Percentiles rank a stretch among this genome's conserved stretches.
These are phyloP conservation scores for Umimayanthus chanpuru DNA, from an alignment of 92 coral and sea anemone species.

Conservation along the genomic window DNA sequence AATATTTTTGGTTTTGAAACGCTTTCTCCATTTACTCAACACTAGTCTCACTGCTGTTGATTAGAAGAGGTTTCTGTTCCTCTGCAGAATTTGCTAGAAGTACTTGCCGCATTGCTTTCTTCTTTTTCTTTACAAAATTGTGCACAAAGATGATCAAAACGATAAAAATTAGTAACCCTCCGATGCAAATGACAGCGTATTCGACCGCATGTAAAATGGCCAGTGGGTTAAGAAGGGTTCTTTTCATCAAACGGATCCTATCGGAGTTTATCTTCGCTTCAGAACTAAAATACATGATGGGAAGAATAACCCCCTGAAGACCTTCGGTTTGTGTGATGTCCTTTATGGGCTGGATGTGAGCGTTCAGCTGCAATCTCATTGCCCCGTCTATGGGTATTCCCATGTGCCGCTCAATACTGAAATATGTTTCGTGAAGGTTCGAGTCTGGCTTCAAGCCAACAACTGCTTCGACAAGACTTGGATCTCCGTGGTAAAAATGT, in stretches of 20 bases:
- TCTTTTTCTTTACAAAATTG: too few species aligned
- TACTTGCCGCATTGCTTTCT: too few species aligned
- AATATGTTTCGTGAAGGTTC: conserved; percentile 65
- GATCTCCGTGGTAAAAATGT: conserved; percentile 86
- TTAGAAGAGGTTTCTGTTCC: too few species aligned
- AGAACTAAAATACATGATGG: conserved; percentile 72
- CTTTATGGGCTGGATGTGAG: conserved; percentile 59
- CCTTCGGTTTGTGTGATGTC: conserved; percentile 61
- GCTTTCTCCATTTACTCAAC: too few species aligned
- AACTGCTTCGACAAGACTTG: conserved; percentile 61
- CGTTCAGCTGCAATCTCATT: conserved; percentile 71
- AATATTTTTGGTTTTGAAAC: too few species aligned
- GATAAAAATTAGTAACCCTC: too few species aligned
- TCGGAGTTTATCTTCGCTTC: conserved; percentile 64
- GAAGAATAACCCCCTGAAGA: conserved; percentile 60
- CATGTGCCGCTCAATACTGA: conserved; percentile 68
- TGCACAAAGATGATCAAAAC: too few species aligned
- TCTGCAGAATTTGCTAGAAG: too few species aligned
- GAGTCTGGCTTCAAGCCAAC: conserved; percentile 69
- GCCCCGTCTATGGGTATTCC: conserved; percentile 70
- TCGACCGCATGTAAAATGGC: too few species aligned
- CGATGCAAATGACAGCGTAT: too few species aligned
- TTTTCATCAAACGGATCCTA: conserved; percentile 57
- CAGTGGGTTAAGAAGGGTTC: background rate
- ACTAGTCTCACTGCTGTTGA: too few species aligned